phyloP scores from a whole-genome alignment of 2,113 vertebrate species.

The Archocentrus centrarchus region DNA sequence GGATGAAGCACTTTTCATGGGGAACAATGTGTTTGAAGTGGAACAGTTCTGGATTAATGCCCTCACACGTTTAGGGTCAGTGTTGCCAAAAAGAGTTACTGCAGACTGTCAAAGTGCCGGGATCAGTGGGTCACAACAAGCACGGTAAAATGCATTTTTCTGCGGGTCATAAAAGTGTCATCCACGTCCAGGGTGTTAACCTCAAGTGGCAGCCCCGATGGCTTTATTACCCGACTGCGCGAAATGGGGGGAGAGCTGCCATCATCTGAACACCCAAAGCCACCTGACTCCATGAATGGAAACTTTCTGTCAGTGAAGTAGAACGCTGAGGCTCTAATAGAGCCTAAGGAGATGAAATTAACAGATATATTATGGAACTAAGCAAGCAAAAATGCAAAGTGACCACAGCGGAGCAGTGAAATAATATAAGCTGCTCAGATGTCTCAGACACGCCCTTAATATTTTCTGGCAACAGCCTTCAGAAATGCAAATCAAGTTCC shows the following conservation, averaged over 20 bases:
- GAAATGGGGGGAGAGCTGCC: not conserved
- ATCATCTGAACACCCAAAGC: not conserved
- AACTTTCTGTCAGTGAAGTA: constrained; percentile 9
- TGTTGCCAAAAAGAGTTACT: constrained; percentile 50
- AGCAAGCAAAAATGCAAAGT: not conserved
- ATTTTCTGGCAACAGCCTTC: not conserved
- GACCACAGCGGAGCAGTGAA: not conserved
- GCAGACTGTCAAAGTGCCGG: constrained; percentile 36
- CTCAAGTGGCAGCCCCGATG: constrained; percentile 8
- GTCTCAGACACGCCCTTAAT: not conserved
- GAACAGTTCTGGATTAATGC: constrained; percentile 42
- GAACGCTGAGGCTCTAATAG: not conserved
- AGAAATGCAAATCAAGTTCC: constrained; percentile 11
- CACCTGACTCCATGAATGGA: constrained; percentile 11
- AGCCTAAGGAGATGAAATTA: not conserved
- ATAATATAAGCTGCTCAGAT: not conserved
- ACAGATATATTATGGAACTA: not conserved
- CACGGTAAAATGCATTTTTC: constrained; percentile 52
- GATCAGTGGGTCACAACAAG: constrained; percentile 47
- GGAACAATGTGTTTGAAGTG: constrained; percentile 62
- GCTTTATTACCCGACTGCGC: constrained; percentile 31
- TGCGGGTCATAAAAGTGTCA: constrained; percentile 30
- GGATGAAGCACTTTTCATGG: constrained; percentile 30
- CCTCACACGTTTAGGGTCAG: constrained; percentile 42
- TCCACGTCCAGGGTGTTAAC: constrained; percentile 28